Evolutionary conservation across 1,140 invertebrate species (phyloP).

Genomic region (Metaphire vulgaris): DNA sequence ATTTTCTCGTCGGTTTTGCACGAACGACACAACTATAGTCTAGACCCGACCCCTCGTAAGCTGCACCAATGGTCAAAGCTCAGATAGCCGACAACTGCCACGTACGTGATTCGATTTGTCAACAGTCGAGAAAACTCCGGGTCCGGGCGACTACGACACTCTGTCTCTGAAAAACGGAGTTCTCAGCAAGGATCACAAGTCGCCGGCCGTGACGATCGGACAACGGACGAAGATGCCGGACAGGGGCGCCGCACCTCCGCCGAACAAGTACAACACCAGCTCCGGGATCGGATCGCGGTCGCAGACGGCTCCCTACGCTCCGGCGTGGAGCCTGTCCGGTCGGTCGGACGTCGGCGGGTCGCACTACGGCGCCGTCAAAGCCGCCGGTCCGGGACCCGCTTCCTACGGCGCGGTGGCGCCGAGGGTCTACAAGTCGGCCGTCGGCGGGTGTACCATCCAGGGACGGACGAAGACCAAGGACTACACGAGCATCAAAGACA

Average conservation of each 20-base stretch:
- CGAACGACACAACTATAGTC: too few relatives aligned
- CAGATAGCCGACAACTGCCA: too few relatives aligned
- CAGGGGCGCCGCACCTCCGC: constrained; percentile 25
- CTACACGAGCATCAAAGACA: constrained; percentile 25
- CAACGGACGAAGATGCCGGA: constrained; percentile 5
- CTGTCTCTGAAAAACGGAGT: constrained; percentile 10
- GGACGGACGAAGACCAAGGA: constrained; percentile 23
- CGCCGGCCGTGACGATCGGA: constrained; percentile 20
- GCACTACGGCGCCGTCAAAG: constrained; percentile 13
- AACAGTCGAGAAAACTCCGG: constrained; percentile 19
- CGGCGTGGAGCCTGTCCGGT: constrained; percentile 22
- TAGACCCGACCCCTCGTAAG: too few relatives aligned
- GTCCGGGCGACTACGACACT: constrained; percentile 27
- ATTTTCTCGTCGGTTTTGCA: too few relatives aligned
- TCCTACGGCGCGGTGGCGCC: constrained; percentile 18
- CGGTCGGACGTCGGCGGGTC: constrained; percentile 21
- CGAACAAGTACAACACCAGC: constrained; percentile 24
- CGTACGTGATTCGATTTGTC: too few relatives aligned
- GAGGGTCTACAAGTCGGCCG: constrained; percentile 14
- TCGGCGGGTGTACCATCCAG: constrained; percentile 20
- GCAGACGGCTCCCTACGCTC: constrained; percentile 8
- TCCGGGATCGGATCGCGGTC: constrained; percentile 15
- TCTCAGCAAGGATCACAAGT: constrained; percentile 27
- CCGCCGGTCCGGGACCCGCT: constrained; percentile 24
- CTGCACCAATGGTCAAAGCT: too few relatives aligned